Percentiles rank a stretch among this genome's conserved stretches.
These are phyloP conservation scores for Agrilus planipennis DNA, from an alignment of 1,140 invertebrate genomes.

Conservation along the genomic window DNA sequence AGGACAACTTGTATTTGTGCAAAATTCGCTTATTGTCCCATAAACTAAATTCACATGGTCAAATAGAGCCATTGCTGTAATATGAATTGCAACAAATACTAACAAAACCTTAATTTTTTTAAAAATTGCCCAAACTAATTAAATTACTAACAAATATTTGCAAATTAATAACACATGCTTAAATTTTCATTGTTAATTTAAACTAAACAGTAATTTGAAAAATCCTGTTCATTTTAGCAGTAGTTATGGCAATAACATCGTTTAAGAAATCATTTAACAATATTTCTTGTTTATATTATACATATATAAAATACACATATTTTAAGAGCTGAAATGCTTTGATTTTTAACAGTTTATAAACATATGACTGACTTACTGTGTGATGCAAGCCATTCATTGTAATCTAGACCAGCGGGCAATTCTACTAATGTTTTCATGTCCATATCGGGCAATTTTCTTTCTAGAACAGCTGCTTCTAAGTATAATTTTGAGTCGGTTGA, in stretches of 20 bases:
- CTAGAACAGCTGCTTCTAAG: slow-evolving; percentile 83
- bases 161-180: too few species aligned
- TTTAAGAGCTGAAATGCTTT: background rate
- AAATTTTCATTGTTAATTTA: too few species aligned
- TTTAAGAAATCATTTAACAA: too few species aligned
- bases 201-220: too few species aligned
- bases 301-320: slow-evolving; percentile 4
- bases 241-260: too few species aligned
- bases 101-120: too few species aligned
- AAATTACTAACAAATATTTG: too few species aligned
- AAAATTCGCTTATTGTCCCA: slow-evolving; percentile 96
- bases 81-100: too few species aligned
- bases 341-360: too few species aligned
- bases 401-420: slow-evolving; percentile 84
- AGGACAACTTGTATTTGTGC: slow-evolving; percentile 83
- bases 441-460: slow-evolving; percentile 83
- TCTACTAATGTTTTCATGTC: slow-evolving; percentile 87
- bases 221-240: too few species aligned
- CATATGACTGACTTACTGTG: slow-evolving; percentile 69
- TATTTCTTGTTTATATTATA: too few species aligned
- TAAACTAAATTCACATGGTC: slow-evolving; percentile 97
- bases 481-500: slow-evolving; percentile 87
- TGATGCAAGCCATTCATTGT: slow-evolving; percentile 97
- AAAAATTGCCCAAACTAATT: too few species aligned
- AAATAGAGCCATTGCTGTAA: slow-evolving; percentile 91